phyloP scores from a whole-genome alignment of 2,113 vertebrate genomes.

The Mirza zaza region DNA sequence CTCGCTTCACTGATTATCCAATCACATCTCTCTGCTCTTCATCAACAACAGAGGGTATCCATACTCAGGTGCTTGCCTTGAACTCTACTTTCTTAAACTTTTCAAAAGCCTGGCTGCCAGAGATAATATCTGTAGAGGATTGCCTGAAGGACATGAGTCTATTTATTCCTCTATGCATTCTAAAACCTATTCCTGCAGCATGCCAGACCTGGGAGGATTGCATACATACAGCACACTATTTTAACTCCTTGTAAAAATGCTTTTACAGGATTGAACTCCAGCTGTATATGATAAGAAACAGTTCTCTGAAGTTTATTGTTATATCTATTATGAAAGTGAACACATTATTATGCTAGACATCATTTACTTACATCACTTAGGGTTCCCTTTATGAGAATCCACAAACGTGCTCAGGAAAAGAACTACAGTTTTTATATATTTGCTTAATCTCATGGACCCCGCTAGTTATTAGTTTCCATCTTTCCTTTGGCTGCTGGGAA shows the following conservation, averaged over 20 bases:
- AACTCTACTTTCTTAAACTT: constrained; percentile 36
- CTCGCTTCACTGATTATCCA: background rate
- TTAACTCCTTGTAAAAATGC: constrained; percentile 22
- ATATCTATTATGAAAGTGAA: background rate
- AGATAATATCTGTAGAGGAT: background rate
- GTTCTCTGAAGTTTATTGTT: background rate
- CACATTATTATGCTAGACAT: background rate
- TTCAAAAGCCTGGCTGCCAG: constrained; percentile 16
- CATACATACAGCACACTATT: background rate
- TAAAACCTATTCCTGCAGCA: background rate
- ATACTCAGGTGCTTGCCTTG: background rate
- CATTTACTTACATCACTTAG: background rate
- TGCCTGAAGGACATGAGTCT: background rate
- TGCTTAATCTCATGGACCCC: background rate
- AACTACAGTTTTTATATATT: background rate
- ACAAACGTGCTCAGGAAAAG: background rate
- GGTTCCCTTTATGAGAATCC: background rate
- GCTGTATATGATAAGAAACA: background rate
- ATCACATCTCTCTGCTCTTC: background rate
- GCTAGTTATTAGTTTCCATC: constrained; percentile 2
- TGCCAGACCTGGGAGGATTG: background rate
- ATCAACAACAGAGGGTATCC: background rate
- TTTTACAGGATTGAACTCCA: background rate
- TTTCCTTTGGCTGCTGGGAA: constrained; percentile 48
- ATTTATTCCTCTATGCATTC: background rate